A percentile compares a stretch with the other conserved stretches of the same genome.
Conservation (phyloP, 2,797 vertebrate genomes). For the Pipistrellus pygmaeus region DNA sequence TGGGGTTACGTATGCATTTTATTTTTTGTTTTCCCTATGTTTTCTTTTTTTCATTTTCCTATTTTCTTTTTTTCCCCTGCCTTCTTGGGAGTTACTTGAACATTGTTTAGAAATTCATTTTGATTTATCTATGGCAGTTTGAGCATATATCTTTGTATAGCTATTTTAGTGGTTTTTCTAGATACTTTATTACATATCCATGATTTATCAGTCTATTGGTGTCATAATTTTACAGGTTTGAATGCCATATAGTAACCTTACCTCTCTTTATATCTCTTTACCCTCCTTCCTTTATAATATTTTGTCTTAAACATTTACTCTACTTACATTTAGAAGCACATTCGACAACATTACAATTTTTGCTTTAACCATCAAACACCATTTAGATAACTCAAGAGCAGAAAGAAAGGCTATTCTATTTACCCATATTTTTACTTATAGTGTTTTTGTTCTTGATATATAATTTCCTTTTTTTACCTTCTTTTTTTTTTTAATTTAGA, state of each 20-base stretch:
- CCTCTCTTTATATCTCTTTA: neutral
- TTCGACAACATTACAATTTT: neutral
- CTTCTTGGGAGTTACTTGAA: neutral
- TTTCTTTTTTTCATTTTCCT: neutral
- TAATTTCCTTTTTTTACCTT: neutral
- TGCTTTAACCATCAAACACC: neutral
- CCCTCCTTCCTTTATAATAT: neutral
- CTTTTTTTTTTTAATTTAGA: neutral
- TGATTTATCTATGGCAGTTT: neutral
- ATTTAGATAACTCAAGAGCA: neutral
- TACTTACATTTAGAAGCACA: neutral
- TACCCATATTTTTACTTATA: neutral
- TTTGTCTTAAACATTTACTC: neutral
- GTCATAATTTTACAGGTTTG: neutral
- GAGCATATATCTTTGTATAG: neutral
- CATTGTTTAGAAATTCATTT: neutral
- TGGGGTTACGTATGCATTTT: neutral
- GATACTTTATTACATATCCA: neutral
- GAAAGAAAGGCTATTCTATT: neutral
- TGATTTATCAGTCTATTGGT: no score
- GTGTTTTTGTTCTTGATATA: neutral
- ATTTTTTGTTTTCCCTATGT: neutral
- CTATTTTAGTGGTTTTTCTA: neutral
- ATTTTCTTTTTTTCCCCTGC: neutral
- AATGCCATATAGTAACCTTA: neutral